These are phyloP conservation scores for Clusia tigrina DNA, from an alignment of 2,888 invertebrate species.

Conservation along the genomic window DNA sequence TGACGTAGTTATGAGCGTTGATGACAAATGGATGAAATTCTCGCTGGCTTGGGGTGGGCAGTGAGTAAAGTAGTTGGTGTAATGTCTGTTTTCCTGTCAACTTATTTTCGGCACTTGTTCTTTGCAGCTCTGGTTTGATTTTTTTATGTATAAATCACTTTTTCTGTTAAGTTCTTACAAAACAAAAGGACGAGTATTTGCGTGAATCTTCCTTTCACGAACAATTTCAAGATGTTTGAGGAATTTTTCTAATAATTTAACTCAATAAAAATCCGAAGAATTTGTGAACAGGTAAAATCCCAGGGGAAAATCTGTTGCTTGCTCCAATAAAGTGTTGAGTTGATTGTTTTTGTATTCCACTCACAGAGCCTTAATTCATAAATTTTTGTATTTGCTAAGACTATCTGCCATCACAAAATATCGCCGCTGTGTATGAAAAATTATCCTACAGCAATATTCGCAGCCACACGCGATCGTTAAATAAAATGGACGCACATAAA, in stretches of 20 bases:
- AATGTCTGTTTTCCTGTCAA: constrained; percentile 10
- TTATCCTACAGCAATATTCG: background rate
- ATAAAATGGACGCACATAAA: constrained; percentile 26
- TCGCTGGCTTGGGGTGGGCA: background rate
- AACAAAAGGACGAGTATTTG: no score
- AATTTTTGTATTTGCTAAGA: no score
- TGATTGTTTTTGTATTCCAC: no score
- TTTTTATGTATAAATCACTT: background rate
- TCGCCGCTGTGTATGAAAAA: background rate
- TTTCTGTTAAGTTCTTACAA: no score
- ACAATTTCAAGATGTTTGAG: no score
- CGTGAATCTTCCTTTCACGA: constrained; percentile 11
- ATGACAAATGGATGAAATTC: constrained; percentile 1
- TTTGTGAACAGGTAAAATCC: background rate
- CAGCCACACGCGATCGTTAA: constrained; percentile 16
- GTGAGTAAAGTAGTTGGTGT: background rate
- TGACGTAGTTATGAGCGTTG: background rate
- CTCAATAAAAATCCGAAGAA: no score
- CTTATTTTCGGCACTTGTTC: background rate
- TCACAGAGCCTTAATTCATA: no score
- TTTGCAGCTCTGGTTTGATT: background rate
- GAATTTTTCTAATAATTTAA: no score
- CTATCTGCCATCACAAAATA: background rate
- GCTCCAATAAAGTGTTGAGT: no score
- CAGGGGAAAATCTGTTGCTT: no score